Percentiles rank a stretch among this genome's conserved stretches.
Conservation (phyloP, 2,113 vertebrate species). For the Motacilla tschutschensis region DNA sequence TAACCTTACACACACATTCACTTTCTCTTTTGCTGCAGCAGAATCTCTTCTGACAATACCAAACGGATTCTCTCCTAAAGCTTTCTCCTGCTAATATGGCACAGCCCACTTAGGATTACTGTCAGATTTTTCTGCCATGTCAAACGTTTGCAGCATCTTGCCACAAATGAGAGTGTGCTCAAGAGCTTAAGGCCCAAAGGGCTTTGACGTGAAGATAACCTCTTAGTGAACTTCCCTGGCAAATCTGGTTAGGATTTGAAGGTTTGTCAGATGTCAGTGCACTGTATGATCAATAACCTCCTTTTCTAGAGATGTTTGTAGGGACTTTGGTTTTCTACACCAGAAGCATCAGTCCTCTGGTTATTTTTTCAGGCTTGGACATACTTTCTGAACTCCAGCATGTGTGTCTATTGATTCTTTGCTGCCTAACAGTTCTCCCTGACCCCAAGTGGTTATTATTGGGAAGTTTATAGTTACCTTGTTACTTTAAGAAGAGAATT, state of each 20-base stretch:
- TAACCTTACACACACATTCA: not conserved
- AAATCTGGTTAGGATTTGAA: not conserved
- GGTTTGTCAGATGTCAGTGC: not conserved
- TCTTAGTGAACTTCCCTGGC: not conserved
- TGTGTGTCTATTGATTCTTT: not conserved
- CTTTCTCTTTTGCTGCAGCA: not conserved
- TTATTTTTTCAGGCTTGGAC: not conserved
- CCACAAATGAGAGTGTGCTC: not conserved
- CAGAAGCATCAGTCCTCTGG: not conserved
- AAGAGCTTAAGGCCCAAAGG: constrained; percentile 1
- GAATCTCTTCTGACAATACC: not conserved
- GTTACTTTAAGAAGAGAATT: not conserved
- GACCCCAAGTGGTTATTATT: not conserved
- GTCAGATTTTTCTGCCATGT: not conserved
- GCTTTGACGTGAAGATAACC: not conserved
- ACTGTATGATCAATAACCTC: not conserved
- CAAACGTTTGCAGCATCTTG: constrained; percentile 2
- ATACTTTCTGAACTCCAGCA: not conserved
- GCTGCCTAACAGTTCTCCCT: not conserved
- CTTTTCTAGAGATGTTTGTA: not conserved
- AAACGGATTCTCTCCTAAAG: not conserved
- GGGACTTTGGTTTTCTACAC: not conserved
- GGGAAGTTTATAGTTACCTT: not conserved
- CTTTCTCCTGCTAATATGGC: not conserved
- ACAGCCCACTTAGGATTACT: not conserved